Percentiles rank a stretch among this genome's conserved stretches.
phyloP scores from a whole-genome alignment of 1,140 invertebrate species.

The Tetragnatha versicolor region DNA sequence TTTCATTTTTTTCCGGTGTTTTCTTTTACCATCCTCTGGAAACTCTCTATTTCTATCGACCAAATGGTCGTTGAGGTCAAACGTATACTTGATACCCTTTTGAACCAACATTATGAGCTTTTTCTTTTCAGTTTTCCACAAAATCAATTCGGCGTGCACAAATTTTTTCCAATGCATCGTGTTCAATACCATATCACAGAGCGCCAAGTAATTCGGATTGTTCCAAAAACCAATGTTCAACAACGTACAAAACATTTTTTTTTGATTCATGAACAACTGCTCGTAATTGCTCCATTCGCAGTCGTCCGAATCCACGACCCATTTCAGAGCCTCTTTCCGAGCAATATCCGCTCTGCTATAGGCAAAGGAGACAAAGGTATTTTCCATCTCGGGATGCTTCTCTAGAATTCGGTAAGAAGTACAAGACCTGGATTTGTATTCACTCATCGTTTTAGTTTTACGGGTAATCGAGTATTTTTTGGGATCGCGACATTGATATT shows the following conservation, averaged over 20 bases:
- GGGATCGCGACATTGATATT: slow-evolving; percentile 15
- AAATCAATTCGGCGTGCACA: no score
- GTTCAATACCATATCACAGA: no score
- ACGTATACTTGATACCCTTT: no score
- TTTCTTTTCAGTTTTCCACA: no score
- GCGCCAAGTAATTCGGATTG: no score
- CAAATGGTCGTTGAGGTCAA: no score
- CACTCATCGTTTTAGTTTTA: background rate
- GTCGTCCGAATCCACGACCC: background rate
- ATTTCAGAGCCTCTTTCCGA: background rate
- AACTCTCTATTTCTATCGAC: no score
- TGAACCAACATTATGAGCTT: no score
- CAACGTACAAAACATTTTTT: slow-evolving; percentile 5
- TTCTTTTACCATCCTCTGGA: no score
- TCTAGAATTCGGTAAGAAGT: background rate
- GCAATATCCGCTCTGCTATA: slow-evolving; percentile 19
- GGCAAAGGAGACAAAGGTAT: slow-evolving; percentile 3
- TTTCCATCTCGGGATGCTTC: slow-evolving; percentile 10
- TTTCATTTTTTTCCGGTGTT: no score
- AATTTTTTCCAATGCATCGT: no score
- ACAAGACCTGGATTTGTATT: background rate
- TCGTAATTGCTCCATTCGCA: slow-evolving; percentile 11
- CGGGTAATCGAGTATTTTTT: slow-evolving; percentile 3
- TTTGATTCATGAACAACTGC: slow-evolving; percentile 22
- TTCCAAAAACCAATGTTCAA: slow-evolving; percentile 31